phyloP scores from a whole-genome alignment of 2,113 vertebrate species.

The Ahaetulla prasina region DNA sequence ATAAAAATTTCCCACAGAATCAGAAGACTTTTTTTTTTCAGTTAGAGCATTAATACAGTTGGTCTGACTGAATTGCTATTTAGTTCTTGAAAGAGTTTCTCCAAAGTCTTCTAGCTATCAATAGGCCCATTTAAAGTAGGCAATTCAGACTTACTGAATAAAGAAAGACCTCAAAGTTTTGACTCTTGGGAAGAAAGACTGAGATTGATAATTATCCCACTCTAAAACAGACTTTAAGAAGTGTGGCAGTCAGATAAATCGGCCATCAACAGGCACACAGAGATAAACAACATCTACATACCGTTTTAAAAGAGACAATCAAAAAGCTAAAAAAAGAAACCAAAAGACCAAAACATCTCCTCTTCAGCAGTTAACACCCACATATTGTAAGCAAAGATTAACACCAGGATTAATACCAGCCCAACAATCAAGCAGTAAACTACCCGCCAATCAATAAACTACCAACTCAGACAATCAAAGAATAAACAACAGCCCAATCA shows the following conservation, averaged over 20 bases:
- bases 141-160: neutral
- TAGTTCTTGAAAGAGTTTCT: neutral
- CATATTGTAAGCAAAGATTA: neutral
- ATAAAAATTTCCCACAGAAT: neutral
- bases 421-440: neutral
- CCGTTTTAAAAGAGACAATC: neutral
- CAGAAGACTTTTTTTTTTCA: neutral
- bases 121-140: neutral
- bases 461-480: neutral
- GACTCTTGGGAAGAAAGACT: neutral
- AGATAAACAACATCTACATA: neutral
- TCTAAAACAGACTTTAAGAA: neutral
- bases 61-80: neutral
- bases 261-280: neutral
- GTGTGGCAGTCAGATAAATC: neutral
- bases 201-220: neutral
- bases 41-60: neutral
- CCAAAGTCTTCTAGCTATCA: neutral
- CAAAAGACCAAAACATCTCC: neutral
- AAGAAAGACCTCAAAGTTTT: neutral
- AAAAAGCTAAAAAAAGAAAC: neutral
- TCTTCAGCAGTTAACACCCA: neutral
- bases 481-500: neutral
- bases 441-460: neutral
- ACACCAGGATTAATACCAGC: neutral